These are phyloP conservation scores for Spheniscus mendiculus DNA, from an alignment of 2,113 vertebrate genomes.

Conservation along the genomic window DNA sequence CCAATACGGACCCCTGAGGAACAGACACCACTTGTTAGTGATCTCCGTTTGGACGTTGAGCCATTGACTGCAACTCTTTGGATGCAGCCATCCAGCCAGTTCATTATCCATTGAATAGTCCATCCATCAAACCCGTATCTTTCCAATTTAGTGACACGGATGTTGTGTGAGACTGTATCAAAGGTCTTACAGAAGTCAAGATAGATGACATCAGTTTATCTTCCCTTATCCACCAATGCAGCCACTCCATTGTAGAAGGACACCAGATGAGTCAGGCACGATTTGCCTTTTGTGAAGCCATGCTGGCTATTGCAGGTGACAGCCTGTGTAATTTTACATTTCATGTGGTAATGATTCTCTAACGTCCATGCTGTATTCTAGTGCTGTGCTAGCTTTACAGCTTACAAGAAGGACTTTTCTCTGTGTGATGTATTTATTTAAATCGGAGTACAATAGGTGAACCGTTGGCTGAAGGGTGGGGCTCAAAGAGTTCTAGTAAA, in stretches of 20 bases:
- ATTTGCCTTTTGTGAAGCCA: not conserved
- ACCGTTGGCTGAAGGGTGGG: not conserved
- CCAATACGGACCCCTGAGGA: too few relatives aligned
- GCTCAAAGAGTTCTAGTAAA: not conserved
- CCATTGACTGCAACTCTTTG: not conserved
- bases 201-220: not conserved
- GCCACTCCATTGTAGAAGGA: not conserved
- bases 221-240: not conserved
- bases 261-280: not conserved
- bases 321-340: not conserved
- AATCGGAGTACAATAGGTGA: not conserved
- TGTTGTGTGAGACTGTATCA: not conserved
- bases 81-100: not conserved
- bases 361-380: not conserved
- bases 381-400: not conserved
- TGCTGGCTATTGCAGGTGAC: not conserved
- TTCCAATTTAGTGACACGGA: accelerated
- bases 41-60: not conserved
- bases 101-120: not conserved
- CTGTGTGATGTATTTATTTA: not conserved
- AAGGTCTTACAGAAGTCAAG: not conserved
- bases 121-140: accelerated
- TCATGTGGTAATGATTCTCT: not conserved
- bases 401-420: not conserved
- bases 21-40: not conserved